These are phyloP conservation scores for Drosophila willistoni DNA, from an alignment of 1,140 invertebrate species.

Conservation along the genomic window DNA sequence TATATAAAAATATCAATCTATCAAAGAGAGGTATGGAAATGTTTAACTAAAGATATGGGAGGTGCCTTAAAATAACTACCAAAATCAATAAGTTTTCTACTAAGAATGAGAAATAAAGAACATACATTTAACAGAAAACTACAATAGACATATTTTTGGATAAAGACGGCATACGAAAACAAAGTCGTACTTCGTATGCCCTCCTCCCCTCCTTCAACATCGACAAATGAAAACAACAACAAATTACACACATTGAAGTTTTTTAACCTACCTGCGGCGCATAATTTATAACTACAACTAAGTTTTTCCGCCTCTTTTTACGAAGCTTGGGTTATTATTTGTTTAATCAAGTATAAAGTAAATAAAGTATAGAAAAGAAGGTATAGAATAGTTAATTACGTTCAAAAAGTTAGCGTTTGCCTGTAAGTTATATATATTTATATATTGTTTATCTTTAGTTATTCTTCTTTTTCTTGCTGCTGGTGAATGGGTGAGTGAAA, in stretches of 20 bases:
- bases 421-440: not conserved
- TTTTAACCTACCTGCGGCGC: constrained; percentile 80
- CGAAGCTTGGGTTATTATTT: constrained; percentile 75
- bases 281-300: constrained; percentile 83
- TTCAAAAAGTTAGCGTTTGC: constrained; percentile 50
- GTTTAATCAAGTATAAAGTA: constrained; percentile 37
- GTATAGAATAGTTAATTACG: constrained; percentile 67
- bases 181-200: not conserved
- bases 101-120: constrained; percentile 23
- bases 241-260: constrained; percentile 20
- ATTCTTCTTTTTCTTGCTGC: not conserved
- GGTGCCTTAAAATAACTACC: constrained; percentile 49
- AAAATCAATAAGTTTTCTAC: constrained; percentile 42
- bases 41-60: constrained; percentile 51
- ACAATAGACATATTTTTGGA: not conserved
- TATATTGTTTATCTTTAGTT: not conserved
- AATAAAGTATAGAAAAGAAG: constrained; percentile 75
- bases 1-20: constrained; percentile 10
- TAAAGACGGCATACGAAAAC: not conserved
- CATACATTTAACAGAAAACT: not conserved
- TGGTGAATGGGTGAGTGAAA: constrained; percentile 57
- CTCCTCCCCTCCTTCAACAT: not conserved
- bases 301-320: constrained; percentile 83
- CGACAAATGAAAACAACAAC: not conserved
- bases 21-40: constrained; percentile 31